A percentile compares a stretch with the other conserved stretches of the same genome.
Evolutionary conservation across 1,140 invertebrate species (phyloP).

Genomic region (Cydia fagiglandana): DNA sequence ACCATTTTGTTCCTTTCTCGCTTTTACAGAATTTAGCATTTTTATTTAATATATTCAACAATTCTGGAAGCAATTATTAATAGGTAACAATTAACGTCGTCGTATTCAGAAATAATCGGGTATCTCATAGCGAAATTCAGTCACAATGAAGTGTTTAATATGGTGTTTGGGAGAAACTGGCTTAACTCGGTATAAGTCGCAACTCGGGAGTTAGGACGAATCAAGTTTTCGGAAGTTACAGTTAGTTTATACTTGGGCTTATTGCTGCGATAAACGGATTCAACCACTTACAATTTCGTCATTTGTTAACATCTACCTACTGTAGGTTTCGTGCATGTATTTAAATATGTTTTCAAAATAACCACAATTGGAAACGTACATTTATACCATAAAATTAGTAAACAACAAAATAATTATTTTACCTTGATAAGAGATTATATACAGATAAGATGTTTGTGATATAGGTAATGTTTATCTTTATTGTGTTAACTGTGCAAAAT

Average conservation of each 20-base stretch:
- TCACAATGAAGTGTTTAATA: conserved; percentile 30
- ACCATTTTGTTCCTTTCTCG: neutral
- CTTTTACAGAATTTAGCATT: neutral
- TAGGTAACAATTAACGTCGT: neutral
- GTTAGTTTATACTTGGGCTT: conserved; percentile 51
- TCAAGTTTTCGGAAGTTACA: conserved; percentile 46
- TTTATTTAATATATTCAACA: neutral
- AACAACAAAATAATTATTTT: too few species aligned
- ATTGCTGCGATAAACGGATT: conserved; percentile 55
- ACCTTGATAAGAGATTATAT: too few species aligned
- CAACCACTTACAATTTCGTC: conserved; percentile 44
- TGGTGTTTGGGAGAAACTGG: conserved; percentile 38
- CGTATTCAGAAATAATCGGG: neutral
- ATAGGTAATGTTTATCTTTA: too few species aligned
- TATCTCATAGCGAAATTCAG: conserved; percentile 10
- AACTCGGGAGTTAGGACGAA: conserved; percentile 48
- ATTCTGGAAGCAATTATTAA: neutral
- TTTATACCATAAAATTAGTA: too few species aligned
- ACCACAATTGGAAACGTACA: too few species aligned
- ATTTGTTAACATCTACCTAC: neutral
- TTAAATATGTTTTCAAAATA: too few species aligned
- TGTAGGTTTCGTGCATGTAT: too few species aligned
- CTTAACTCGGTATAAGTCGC: conserved; percentile 43
- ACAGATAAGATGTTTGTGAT: too few species aligned
- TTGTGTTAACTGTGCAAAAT: neutral